Evolutionary conservation across 2,113 vertebrate genomes (phyloP).

Genomic region (Desmodus rotundus): DNA sequence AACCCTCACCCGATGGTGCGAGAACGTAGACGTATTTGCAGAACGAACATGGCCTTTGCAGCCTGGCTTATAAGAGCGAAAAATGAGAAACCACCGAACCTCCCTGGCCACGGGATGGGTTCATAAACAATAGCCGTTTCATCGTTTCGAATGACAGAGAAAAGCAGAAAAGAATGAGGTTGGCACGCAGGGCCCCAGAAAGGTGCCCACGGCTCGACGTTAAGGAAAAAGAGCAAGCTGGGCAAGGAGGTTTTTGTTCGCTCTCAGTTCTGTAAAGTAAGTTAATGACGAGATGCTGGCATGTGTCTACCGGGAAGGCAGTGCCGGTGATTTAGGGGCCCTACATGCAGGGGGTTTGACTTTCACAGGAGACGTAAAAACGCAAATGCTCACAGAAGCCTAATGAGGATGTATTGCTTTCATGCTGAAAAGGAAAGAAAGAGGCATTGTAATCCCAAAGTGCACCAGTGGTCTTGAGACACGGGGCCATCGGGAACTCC

Average conservation of each 20-base stretch:
- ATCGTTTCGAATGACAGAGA: neutral
- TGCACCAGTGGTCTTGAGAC: neutral
- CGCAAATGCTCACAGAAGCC: neutral
- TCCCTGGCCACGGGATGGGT: neutral
- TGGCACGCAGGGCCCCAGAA: accelerated
- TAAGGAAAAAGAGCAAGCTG: neutral
- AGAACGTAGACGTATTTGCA: neutral
- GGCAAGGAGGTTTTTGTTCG: neutral
- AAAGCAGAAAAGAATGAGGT: neutral
- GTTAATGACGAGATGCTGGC: neutral
- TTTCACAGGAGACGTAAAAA: neutral
- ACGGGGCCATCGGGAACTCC: neutral
- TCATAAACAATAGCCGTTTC: neutral
- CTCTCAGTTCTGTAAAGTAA: neutral
- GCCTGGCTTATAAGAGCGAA: neutral
- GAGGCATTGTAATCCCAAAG: neutral
- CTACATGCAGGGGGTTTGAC: neutral
- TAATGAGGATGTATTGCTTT: neutral
- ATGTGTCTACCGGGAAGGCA: accelerated
- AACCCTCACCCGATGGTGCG: neutral
- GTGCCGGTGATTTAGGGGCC: neutral
- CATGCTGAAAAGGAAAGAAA: neutral
- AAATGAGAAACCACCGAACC: neutral
- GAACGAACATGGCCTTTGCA: neutral
- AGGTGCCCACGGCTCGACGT: neutral